Conservation (phyloP, 2,797 vertebrate species). For the Sebastes flavidus region DNA sequence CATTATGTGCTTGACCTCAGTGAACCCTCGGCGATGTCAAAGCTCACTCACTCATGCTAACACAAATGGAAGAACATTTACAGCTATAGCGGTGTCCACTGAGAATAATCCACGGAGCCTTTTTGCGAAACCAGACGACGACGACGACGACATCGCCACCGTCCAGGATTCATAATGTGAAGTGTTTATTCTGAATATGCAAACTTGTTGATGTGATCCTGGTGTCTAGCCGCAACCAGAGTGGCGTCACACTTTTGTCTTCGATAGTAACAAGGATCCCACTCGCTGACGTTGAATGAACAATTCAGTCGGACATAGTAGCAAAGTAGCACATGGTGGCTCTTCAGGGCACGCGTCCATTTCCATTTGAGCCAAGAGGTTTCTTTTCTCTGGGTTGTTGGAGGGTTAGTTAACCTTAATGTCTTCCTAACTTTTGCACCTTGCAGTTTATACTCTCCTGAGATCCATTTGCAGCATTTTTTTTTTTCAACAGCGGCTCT, state of each 20-base stretch:
- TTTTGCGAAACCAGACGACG: too few species aligned
- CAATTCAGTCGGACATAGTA: background rate
- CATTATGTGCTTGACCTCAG: slow-evolving; percentile 96
- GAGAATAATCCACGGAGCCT: background rate
- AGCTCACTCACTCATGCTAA: slow-evolving; percentile 29
- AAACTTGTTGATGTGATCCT: background rate
- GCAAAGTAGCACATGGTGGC: background rate
- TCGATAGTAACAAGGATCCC: background rate
- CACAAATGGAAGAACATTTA: background rate
- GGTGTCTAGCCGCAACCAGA: background rate
- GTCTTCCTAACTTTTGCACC: background rate
- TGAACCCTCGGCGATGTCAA: slow-evolving; percentile 78
- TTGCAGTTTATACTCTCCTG: background rate
- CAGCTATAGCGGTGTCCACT: background rate
- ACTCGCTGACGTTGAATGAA: background rate
- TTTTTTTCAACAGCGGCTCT: slow-evolving; percentile 1
- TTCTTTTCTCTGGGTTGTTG: background rate
- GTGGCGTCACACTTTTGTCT: background rate
- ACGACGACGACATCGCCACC: too few species aligned
- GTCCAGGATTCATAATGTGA: background rate
- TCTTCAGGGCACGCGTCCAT: background rate
- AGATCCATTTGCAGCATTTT: slow-evolving; percentile 5
- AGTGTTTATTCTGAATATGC: background rate
- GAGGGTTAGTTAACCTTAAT: background rate
- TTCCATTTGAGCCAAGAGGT: background rate